Conservation (phyloP, 2,113 vertebrate species). For the Vulpes lagopus region DNA sequence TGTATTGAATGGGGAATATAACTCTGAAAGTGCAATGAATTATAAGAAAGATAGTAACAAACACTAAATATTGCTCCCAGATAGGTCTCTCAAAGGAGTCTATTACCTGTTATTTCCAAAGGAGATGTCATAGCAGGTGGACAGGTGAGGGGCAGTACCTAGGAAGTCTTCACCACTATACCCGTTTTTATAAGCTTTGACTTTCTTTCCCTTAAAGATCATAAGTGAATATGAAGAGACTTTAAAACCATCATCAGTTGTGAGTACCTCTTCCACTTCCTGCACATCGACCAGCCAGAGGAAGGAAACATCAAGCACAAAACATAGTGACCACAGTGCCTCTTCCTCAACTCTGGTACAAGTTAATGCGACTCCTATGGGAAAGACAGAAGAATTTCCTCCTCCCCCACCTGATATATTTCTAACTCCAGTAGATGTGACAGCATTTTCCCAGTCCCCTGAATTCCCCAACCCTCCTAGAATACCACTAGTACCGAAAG, state of each 20-base stretch:
- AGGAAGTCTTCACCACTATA: neutral
- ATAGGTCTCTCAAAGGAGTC: slow-evolving; percentile 54
- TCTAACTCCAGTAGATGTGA: slow-evolving; percentile 86
- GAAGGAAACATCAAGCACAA: slow-evolving; percentile 80
- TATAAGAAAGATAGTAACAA: slow-evolving; percentile 40
- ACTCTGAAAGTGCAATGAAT: slow-evolving; percentile 57
- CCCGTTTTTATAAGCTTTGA: slow-evolving; percentile 58
- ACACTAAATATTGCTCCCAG: slow-evolving; percentile 37
- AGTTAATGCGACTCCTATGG: slow-evolving; percentile 76
- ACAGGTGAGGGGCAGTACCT: neutral
- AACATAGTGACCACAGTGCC: slow-evolving; percentile 66
- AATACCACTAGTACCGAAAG: slow-evolving; percentile 85
- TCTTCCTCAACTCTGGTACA: slow-evolving; percentile 76
- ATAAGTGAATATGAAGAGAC: slow-evolving; percentile 89
- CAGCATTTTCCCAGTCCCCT: slow-evolving; percentile 87
- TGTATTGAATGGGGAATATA: slow-evolving; percentile 9
- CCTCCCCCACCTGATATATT: slow-evolving; percentile 89
- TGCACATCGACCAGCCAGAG: slow-evolving; percentile 82
- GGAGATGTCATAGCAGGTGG: neutral
- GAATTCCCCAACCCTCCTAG: slow-evolving; percentile 82
- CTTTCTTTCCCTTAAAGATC: slow-evolving; percentile 90
- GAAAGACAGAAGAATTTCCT: slow-evolving; percentile 89
- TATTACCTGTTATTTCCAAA: slow-evolving; percentile 7
- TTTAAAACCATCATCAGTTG: slow-evolving; percentile 86
- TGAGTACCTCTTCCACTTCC: slow-evolving; percentile 84